These are phyloP conservation scores for Neogale vison DNA, from an alignment of 2,113 vertebrate genomes.

Conservation along the genomic window DNA sequence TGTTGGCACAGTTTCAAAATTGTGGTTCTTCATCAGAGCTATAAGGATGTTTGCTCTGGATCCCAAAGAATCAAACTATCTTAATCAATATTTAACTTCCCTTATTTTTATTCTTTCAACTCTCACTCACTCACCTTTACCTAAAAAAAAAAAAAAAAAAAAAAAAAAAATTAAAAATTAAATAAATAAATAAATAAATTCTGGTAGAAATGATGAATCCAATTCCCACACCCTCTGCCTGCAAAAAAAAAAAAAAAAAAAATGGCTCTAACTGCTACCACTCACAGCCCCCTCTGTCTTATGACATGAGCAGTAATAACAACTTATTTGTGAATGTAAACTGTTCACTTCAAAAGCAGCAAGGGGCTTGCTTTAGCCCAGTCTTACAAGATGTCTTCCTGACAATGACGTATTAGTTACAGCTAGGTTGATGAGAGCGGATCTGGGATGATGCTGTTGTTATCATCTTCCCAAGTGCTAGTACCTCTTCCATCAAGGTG, in stretches of 20 bases:
- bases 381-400: neutral
- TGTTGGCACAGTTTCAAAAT: slow-evolving; percentile 27
- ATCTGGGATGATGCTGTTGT: neutral
- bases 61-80: slow-evolving; percentile 17
- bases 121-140: slow-evolving; percentile 41
- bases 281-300: neutral
- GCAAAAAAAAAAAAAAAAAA: slow-evolving; percentile 22
- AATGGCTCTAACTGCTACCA: neutral
- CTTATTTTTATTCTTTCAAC: slow-evolving; percentile 30
- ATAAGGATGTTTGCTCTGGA: slow-evolving; percentile 4
- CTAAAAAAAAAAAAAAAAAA: neutral
- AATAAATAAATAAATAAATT: neutral
- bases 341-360: neutral
- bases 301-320: neutral
- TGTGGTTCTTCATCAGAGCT: neutral
- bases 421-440: neutral
- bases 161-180: neutral
- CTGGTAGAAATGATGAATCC: neutral
- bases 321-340: neutral
- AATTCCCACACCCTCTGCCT: neutral
- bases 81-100: neutral
- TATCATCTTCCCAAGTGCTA: neutral
- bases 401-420: neutral
- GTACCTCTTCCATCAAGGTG: neutral
- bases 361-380: neutral